Conservation (phyloP, 2,888 invertebrate genomes). For the Apantesis nais region DNA sequence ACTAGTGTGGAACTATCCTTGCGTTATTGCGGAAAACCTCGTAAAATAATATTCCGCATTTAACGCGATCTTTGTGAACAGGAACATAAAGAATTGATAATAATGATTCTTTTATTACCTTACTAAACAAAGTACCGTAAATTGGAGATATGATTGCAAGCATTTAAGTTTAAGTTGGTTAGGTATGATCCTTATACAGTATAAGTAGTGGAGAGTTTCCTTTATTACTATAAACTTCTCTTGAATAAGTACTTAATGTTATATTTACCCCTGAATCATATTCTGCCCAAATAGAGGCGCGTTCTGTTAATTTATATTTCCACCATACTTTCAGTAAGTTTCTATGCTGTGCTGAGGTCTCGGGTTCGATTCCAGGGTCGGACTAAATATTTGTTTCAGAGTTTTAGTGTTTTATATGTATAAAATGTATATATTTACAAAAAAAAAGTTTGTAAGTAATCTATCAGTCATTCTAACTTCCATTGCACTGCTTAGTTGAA, state of each 20-base stretch:
- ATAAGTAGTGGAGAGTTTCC: neutral
- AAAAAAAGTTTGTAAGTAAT: too few species aligned
- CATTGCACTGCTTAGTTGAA: too few species aligned
- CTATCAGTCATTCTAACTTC: too few species aligned
- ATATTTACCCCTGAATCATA: neutral
- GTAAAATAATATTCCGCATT: slow-evolving; percentile 57
- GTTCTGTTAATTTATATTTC: neutral
- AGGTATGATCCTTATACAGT: neutral
- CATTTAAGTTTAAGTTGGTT: neutral
- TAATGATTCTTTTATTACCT: slow-evolving; percentile 49
- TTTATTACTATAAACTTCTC: neutral
- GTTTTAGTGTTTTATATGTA: too few species aligned
- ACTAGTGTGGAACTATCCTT: slow-evolving; percentile 48
- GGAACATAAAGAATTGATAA: slow-evolving; percentile 52
- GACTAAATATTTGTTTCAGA: too few species aligned
- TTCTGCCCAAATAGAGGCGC: neutral
- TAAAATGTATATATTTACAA: too few species aligned
- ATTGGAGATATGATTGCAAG: slow-evolving; percentile 13
- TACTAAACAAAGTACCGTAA: slow-evolving; percentile 24
- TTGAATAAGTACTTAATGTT: neutral
- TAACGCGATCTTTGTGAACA: slow-evolving; percentile 52
- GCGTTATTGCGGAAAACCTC: slow-evolving; percentile 74
- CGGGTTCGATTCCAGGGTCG: too few species aligned
- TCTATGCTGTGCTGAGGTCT: too few species aligned
- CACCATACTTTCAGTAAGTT: neutral